Conservation (phyloP, 1,140 invertebrate species). For the Meloidogyne chitwoodi region DNA sequence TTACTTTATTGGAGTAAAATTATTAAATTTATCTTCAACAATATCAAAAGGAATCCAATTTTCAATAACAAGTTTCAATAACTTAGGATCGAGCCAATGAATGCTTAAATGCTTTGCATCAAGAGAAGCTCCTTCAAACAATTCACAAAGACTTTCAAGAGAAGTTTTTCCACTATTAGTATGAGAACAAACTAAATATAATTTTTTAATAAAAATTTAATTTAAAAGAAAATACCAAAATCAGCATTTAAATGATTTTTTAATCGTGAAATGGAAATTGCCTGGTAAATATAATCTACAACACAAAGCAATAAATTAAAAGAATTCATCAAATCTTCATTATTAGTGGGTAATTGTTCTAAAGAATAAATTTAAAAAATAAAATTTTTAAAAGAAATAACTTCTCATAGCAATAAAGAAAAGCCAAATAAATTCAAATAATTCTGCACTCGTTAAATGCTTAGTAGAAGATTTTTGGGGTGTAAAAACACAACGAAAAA, state of each 20-base stretch:
- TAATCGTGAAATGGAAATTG: conserved; percentile 26
- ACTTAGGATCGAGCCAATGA: conserved; percentile 76
- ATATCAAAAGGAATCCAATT: conserved; percentile 58
- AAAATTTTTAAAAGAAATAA: neutral
- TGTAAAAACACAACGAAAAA: conserved; percentile 67
- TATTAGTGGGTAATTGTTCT: conserved; percentile 33
- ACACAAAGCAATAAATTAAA: conserved; percentile 46
- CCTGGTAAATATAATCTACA: conserved; percentile 38
- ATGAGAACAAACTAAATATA: conserved; percentile 18
- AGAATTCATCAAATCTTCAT: conserved; percentile 47
- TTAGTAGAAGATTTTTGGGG: neutral
- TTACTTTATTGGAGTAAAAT: conserved; percentile 9
- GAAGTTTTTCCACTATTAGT: conserved; percentile 11
- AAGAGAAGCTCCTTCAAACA: conserved; percentile 73
- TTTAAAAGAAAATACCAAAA: conserved; percentile 31
- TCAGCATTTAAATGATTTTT: conserved; percentile 36
- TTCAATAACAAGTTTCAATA: conserved; percentile 76
- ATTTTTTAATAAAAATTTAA: neutral
- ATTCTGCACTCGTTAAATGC: conserved; percentile 16
- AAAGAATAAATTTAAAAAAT: conserved; percentile 3
- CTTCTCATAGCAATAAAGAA: conserved; percentile 49
- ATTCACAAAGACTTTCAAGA: conserved; percentile 72
- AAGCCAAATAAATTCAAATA: conserved; percentile 51
- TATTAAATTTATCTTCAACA: conserved; percentile 26
- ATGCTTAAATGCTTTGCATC: conserved; percentile 86